Conservation (phyloP, 2,113 vertebrate species). For the Mesitornis unicolor region DNA sequence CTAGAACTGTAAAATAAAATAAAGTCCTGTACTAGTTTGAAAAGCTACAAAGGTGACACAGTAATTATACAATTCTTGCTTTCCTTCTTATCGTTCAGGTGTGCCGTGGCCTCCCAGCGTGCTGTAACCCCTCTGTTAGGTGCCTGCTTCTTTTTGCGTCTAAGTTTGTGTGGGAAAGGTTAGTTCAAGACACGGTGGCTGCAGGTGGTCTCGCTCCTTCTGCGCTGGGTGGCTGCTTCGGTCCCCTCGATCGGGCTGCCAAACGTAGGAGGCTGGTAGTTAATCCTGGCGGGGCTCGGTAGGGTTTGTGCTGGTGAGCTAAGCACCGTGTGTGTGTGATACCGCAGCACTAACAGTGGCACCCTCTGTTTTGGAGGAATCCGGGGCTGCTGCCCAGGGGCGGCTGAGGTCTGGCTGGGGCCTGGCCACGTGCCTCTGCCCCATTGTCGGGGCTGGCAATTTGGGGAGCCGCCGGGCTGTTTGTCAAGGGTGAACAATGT, state of each 20-base stretch:
- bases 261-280: not conserved
- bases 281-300: not conserved
- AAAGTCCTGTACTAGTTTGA: not conserved
- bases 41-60: not conserved
- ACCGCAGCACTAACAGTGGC: conserved; percentile 23
- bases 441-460: conserved; percentile 44
- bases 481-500: conserved; percentile 68
- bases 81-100: not conserved
- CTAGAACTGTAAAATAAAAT: not conserved
- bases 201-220: not conserved
- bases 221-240: not conserved
- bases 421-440: not conserved
- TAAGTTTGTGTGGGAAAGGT: not conserved
- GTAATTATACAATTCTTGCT: not conserved
- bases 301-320: not conserved
- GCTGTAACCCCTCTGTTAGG: not conserved
- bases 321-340: not conserved
- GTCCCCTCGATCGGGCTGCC: fast-evolving
- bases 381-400: not conserved
- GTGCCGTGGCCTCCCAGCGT: not conserved
- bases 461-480: conserved; percentile 40
- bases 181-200: not conserved
- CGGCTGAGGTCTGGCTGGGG: conserved; percentile 33
- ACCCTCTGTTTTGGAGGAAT: conserved; percentile 35
- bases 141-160: not conserved